phyloP scores from a whole-genome alignment of 2,797 vertebrate species.

The Lutjanus campechanus region DNA sequence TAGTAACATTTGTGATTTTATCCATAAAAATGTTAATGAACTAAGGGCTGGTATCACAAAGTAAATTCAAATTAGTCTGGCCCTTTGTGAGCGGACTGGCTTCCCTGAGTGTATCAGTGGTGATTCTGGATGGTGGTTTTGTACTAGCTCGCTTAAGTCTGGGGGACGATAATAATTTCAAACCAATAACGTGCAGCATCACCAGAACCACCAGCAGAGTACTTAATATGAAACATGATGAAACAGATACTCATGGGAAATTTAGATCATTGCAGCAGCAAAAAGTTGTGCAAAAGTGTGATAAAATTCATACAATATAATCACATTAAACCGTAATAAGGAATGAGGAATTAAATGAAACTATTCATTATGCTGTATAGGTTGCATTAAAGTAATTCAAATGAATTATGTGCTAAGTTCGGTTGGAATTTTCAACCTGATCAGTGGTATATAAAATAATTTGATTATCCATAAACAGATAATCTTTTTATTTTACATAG shows the following conservation, averaged over 20 bases:
- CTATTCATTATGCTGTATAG: too few relatives aligned
- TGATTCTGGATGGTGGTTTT: not conserved
- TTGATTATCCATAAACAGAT: too few relatives aligned
- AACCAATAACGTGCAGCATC: not conserved
- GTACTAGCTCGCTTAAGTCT: not conserved
- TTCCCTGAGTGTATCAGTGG: not conserved
- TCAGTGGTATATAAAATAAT: too few relatives aligned
- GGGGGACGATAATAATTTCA: not conserved
- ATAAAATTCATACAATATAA: too few relatives aligned
- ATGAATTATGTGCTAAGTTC: too few relatives aligned
- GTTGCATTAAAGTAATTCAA: too few relatives aligned
- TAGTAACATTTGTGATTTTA: not conserved
- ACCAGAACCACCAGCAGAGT: not conserved
- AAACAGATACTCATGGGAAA: not conserved
- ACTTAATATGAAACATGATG: not conserved
- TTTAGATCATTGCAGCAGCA: not conserved
- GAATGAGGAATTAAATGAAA: too few relatives aligned
- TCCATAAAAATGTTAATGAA: too few relatives aligned
- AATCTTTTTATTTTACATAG: too few relatives aligned
- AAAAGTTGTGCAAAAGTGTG: not conserved
- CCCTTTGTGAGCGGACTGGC: not conserved
- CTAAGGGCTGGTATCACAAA: not conserved
- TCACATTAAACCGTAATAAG: too few relatives aligned
- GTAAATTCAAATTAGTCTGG: not conserved
- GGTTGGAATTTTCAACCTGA: too few relatives aligned